Conservation (phyloP, 2,888 invertebrate genomes). For the Tricholauxania praeusta region DNA sequence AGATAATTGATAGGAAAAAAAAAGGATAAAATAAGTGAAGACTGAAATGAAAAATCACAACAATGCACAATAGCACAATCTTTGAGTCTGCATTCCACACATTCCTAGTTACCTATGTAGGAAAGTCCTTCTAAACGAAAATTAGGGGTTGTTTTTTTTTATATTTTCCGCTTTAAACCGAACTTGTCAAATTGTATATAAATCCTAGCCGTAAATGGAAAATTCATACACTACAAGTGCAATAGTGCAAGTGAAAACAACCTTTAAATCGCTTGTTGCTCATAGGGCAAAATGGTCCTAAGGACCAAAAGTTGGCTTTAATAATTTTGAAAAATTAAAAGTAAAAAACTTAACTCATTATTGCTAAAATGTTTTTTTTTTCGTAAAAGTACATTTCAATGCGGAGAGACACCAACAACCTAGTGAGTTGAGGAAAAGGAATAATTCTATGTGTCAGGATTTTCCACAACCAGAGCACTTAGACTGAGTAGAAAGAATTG, state of each 20-base stretch:
- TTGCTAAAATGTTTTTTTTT: not conserved
- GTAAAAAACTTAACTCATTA: not conserved
- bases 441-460: too few species aligned
- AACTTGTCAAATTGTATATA: constrained; percentile 38
- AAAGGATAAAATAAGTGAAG: too few species aligned
- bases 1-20: too few species aligned
- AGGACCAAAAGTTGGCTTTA: constrained; percentile 29
- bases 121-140: too few species aligned
- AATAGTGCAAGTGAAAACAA: constrained; percentile 27
- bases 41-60: too few species aligned
- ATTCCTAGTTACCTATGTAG: too few species aligned
- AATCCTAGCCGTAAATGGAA: constrained; percentile 12
- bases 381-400: not conserved
- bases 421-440: constrained; percentile 20
- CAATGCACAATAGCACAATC: too few species aligned
- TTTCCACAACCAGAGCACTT: too few species aligned
- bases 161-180: too few species aligned
- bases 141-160: constrained; percentile 14
- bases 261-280: constrained; percentile 7
- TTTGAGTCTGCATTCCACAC: too few species aligned
- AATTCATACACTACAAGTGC: constrained; percentile 49
- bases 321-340: not conserved
- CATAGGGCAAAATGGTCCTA: not conserved
- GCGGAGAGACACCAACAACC: constrained; percentile 23
- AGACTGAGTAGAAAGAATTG: too few species aligned